These are phyloP conservation scores for Astyanax mexicanus DNA, from an alignment of 2,797 vertebrate genomes.

Conservation along the genomic window DNA sequence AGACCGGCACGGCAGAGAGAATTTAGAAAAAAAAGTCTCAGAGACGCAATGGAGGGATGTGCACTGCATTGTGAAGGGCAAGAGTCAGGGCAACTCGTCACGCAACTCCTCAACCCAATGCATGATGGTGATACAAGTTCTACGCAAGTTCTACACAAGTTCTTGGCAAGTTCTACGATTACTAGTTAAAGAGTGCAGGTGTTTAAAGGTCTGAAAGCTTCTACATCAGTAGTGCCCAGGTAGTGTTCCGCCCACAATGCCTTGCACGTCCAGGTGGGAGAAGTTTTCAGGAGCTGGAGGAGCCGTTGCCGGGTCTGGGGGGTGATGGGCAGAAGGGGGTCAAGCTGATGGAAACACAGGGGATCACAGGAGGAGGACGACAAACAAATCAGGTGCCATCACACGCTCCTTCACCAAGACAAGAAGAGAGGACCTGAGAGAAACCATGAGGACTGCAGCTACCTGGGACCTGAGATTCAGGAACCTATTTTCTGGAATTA, in stretches of 20 bases:
- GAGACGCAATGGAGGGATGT: slow-evolving; percentile 78
- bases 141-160: no score
- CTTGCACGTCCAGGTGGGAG: slow-evolving; percentile 80
- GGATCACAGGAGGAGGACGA: slow-evolving; percentile 76
- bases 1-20: slow-evolving; percentile 79
- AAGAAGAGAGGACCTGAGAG: slow-evolving; percentile 65
- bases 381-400: slow-evolving; percentile 69
- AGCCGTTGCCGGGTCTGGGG: slow-evolving; percentile 82
- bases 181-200: not conserved
- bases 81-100: slow-evolving; percentile 73
- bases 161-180: no score
- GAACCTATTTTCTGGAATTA: not conserved
- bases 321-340: slow-evolving; percentile 88
- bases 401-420: slow-evolving; percentile 67
- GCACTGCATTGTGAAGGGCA: slow-evolving; percentile 83
- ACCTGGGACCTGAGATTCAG: not conserved
- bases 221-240: slow-evolving; percentile 74
- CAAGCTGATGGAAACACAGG: slow-evolving; percentile 89
- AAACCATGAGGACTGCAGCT: slow-evolving; percentile 18
- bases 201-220: not conserved
- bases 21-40: no score
- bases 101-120: no score
- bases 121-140: no score
- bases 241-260: slow-evolving; percentile 88
- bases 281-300: slow-evolving; percentile 53